These are phyloP conservation scores for Glaucopsyche alexis DNA, from an alignment of 2,888 invertebrate species.

Conservation along the genomic window DNA sequence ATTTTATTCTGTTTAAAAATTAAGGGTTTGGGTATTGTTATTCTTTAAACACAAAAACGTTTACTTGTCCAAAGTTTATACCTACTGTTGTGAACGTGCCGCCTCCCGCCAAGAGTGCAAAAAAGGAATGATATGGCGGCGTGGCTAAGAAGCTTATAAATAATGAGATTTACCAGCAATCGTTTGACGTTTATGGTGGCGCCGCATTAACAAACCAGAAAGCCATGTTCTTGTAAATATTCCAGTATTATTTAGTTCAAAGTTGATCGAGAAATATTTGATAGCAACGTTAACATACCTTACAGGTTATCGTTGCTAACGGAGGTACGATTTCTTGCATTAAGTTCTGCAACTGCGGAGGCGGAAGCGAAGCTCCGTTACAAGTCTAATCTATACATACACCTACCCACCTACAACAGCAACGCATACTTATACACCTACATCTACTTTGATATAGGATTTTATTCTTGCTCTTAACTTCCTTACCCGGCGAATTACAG, in stretches of 20 bases:
- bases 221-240: neutral
- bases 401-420: no score
- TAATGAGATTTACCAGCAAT: constrained; percentile 7
- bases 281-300: neutral
- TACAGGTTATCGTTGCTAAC: neutral
- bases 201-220: neutral
- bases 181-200: neutral
- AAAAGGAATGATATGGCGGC: neutral
- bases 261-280: neutral
- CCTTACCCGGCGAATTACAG: no score
- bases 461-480: no score
- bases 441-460: no score
- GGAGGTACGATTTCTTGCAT: no score
- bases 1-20: no score
- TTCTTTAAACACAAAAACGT: no score
- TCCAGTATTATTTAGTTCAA: neutral
- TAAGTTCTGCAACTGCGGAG: no score
- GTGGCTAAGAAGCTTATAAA: neutral
- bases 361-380: no score
- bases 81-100: neutral
- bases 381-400: no score
- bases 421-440: no score
- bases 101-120: neutral
- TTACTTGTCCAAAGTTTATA: neutral
- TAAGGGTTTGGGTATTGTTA: no score